Percentiles rank a stretch among this genome's conserved stretches.
These are phyloP conservation scores for Teleopsis dalmanni DNA, from an alignment of 1,140 invertebrate species.

Conservation along the genomic window DNA sequence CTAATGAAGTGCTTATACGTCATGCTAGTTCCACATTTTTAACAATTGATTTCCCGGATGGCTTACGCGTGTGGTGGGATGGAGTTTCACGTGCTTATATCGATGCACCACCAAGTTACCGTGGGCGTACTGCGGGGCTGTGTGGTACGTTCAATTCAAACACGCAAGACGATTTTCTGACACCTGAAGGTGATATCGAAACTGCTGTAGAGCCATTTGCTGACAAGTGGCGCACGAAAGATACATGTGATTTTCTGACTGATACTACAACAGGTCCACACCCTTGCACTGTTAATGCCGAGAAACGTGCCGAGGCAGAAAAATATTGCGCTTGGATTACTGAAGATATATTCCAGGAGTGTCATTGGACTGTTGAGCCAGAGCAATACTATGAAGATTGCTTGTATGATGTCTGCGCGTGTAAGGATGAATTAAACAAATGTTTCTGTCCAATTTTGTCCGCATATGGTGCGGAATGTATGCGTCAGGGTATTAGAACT, in stretches of 20 bases:
- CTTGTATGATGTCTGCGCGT: slow-evolving; percentile 80
- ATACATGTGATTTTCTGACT: slow-evolving; percentile 58
- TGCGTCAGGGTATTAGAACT: slow-evolving; percentile 58
- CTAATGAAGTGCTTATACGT: slow-evolving; percentile 54
- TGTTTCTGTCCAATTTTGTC: slow-evolving; percentile 77
- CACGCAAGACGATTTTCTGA: slow-evolving; percentile 82
- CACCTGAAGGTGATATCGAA: slow-evolving; percentile 75
- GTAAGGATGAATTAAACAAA: slow-evolving; percentile 53
- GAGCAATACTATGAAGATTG: slow-evolving; percentile 72
- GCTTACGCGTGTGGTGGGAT: slow-evolving; percentile 77
- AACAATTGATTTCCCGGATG: slow-evolving; percentile 62
- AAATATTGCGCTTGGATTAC: slow-evolving; percentile 62
- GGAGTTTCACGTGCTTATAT: slow-evolving; percentile 71
- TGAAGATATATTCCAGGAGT: slow-evolving; percentile 67
- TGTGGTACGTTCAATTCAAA: slow-evolving; percentile 84
- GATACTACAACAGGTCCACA: slow-evolving; percentile 50
- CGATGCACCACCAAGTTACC: slow-evolving; percentile 65
- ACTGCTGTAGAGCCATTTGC: slow-evolving; percentile 67
- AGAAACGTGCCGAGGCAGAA: slow-evolving; percentile 60
- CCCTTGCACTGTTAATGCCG: slow-evolving; percentile 63
- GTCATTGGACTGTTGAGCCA: slow-evolving; percentile 71
- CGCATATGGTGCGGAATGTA: slow-evolving; percentile 73
- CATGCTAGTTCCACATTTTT: slow-evolving; percentile 70
- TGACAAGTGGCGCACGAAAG: slow-evolving; percentile 79
- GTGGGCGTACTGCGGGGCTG: slow-evolving; percentile 64